Conservation (phyloP, 2,888 invertebrate genomes). For the Dioctria rufipes region DNA sequence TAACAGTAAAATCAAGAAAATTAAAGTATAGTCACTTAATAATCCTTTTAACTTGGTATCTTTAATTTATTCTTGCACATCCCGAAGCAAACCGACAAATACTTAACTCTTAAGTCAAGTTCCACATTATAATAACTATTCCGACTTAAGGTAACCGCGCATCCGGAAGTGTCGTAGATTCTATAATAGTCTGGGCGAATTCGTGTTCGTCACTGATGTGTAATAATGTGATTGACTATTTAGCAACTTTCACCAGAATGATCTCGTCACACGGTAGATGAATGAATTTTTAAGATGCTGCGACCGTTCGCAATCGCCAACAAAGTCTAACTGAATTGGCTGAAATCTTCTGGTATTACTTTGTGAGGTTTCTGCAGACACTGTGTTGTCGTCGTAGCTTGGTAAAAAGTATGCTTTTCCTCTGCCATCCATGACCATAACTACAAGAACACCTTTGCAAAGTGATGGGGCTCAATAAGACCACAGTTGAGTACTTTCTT, state of each 20-base stretch:
- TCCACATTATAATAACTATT: conserved; percentile 26
- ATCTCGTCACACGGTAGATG: neutral
- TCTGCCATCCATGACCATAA: neutral
- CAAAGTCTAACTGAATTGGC: conserved; percentile 61
- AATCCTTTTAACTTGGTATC: conserved; percentile 37
- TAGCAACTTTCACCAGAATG: conserved; percentile 32
- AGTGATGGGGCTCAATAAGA: conserved; percentile 37
- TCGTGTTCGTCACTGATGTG: conserved; percentile 8
- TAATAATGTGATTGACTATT: neutral
- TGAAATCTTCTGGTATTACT: conserved; percentile 53
- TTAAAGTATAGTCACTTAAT: conserved; percentile 55
- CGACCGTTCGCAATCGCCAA: conserved; percentile 62
- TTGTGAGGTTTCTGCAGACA: conserved; percentile 56
- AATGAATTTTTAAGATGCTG: conserved; percentile 22
- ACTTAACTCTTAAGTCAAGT: conserved; percentile 9
- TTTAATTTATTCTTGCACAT: conserved; percentile 6
- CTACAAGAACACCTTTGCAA: neutral
- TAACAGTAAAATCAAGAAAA: conserved; percentile 59
- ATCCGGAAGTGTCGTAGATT: conserved; percentile 24
- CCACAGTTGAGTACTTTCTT: conserved; percentile 40
- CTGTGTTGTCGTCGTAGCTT: neutral
- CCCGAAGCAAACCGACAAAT: conserved; percentile 11
- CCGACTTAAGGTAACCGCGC: neutral
- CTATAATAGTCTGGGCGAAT: neutral
- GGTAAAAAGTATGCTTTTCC: neutral